Conservation (phyloP, 1,140 invertebrate genomes). For the Anoplolepis gracilipes region DNA sequence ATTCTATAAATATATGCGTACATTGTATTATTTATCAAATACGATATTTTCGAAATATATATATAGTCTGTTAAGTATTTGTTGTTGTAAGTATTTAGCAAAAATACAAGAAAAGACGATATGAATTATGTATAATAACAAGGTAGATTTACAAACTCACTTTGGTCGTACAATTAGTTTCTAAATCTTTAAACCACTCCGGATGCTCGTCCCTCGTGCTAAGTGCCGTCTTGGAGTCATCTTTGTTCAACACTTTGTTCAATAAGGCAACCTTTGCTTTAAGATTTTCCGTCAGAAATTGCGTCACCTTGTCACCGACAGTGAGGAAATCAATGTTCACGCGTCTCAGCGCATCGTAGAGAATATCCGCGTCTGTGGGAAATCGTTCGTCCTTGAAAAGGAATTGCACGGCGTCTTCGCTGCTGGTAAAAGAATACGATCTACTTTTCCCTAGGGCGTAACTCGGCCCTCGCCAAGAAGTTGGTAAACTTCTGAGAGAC, state of each 20-base stretch:
- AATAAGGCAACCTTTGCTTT: slow-evolving; percentile 87
- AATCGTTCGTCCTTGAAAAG: slow-evolving; percentile 28
- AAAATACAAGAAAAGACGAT: background rate
- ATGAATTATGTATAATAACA: background rate
- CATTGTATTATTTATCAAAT: background rate
- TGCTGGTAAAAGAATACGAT: background rate
- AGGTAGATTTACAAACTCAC: slow-evolving; percentile 63
- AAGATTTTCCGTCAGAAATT: slow-evolving; percentile 89
- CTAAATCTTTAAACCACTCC: slow-evolving; percentile 91
- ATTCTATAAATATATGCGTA: background rate
- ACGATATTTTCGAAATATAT: background rate
- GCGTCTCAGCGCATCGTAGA: slow-evolving; percentile 87
- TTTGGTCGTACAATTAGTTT: slow-evolving; percentile 90
- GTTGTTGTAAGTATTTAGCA: background rate
- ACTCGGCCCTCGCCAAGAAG: background rate
- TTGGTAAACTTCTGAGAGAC: slow-evolving; percentile 16
- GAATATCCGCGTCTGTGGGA: slow-evolving; percentile 87
- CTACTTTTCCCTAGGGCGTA: background rate
- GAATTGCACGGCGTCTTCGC: background rate
- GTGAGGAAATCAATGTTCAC: slow-evolving; percentile 89
- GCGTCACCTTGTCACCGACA: slow-evolving; percentile 87
- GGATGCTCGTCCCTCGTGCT: slow-evolving; percentile 89
- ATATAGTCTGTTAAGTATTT: background rate
- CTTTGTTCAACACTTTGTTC: slow-evolving; percentile 84
- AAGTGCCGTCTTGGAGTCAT: slow-evolving; percentile 86